These are phyloP conservation scores for Chionodraco myersi DNA, from an alignment of 2,113 vertebrate species.

Conservation along the genomic window DNA sequence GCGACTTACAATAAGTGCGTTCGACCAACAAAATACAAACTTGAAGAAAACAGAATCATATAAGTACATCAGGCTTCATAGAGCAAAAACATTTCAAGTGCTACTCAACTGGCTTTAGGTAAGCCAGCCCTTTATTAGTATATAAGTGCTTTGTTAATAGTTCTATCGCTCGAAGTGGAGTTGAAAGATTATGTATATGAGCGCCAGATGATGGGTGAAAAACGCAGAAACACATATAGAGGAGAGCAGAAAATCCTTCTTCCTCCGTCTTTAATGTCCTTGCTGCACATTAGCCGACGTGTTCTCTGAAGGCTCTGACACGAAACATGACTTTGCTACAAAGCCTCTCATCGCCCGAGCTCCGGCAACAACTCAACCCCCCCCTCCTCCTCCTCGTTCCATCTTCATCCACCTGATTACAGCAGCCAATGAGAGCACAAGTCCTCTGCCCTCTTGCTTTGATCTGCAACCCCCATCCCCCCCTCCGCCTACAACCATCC, in stretches of 20 bases:
- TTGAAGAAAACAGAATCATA: no score
- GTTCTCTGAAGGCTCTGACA: constrained; percentile 76
- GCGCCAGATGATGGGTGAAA: constrained; percentile 37
- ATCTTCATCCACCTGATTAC: constrained; percentile 33
- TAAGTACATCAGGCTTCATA: no score
- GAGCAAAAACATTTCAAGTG: no score
- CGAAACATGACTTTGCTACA: constrained; percentile 70
- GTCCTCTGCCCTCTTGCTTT: constrained; percentile 52
- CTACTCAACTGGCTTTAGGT: no score
- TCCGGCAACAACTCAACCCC: constrained; percentile 13
- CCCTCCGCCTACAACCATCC: constrained; percentile 12
- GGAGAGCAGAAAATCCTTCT: constrained; percentile 19
- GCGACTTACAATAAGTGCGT: no score
- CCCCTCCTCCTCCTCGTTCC: constrained; percentile 14
- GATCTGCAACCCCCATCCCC: constrained; percentile 39
- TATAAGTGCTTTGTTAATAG: no score
- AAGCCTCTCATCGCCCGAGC: constrained; percentile 49
- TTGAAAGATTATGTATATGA: constrained; percentile 26
- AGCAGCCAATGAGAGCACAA: constrained; percentile 62
- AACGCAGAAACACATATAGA: constrained; percentile 5
- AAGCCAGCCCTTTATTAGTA: no score
- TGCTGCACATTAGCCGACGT: constrained; percentile 77
- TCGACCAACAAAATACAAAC: no score
- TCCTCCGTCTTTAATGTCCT: constrained; percentile 77
- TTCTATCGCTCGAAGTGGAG: no score